Evolutionary conservation across 2,888 invertebrate species (phyloP).

Genomic region (Diplazon laetatorius): DNA sequence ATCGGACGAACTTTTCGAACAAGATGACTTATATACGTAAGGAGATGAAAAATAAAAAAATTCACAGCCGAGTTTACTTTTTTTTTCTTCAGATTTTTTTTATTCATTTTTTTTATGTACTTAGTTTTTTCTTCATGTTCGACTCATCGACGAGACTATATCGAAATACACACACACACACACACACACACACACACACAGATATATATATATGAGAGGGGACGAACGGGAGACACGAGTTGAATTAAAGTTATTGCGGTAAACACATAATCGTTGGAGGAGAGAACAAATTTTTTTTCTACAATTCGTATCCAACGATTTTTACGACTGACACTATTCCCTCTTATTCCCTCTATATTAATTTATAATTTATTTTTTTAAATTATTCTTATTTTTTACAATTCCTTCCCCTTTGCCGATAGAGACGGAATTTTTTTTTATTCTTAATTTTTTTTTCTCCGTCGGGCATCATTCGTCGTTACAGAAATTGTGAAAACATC

Average conservation of each 20-base stretch:
- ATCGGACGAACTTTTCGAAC: not conserved
- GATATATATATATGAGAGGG: not conserved
- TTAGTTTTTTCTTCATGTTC: not conserved
- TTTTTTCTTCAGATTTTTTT: not conserved
- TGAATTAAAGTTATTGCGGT: constrained; percentile 2
- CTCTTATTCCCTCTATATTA: constrained; percentile 7
- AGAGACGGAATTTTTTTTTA: not conserved
- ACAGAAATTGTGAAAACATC: constrained; percentile 41
- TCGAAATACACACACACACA: not conserved
- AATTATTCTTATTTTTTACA: no score
- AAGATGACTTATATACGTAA: no score
- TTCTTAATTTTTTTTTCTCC: not conserved
- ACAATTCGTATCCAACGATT: constrained; percentile 2
- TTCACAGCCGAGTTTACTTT: no score
- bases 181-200: not conserved
- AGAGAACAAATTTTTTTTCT: not conserved
- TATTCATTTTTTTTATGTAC: constrained; percentile 1
- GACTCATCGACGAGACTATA: not conserved
- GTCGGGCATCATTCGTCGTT: not conserved
- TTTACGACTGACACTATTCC: not conserved
- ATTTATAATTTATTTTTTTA: not conserved
- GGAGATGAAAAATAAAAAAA: no score
- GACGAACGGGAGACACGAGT: not conserved
- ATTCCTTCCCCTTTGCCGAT: not conserved
- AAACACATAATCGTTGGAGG: not conserved